Evolutionary conservation across 1,140 invertebrate genomes (phyloP).

Genomic region (Neoseiulus cucumeris): DNA sequence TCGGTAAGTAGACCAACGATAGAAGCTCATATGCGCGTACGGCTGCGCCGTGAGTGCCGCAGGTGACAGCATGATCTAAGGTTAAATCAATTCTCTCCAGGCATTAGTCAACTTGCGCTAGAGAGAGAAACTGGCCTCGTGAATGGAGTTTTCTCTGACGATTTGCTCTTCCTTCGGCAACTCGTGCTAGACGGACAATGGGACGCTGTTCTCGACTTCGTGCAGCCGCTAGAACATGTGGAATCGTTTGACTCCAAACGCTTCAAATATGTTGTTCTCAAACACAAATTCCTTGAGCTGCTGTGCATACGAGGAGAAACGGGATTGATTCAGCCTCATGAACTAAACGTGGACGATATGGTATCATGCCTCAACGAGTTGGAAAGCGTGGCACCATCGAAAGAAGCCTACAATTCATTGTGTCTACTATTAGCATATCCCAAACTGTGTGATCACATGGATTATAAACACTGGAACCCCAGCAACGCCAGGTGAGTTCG

Average conservation of each 20-base stretch:
- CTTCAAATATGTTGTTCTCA: slow-evolving; percentile 61
- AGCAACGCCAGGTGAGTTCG: slow-evolving; percentile 44
- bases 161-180: slow-evolving; percentile 64
- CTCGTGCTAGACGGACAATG: slow-evolving; percentile 91
- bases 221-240: slow-evolving; percentile 71
- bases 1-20: slow-evolving; percentile 28
- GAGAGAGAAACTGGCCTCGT: slow-evolving; percentile 88
- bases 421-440: slow-evolving; percentile 80
- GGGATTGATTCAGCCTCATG: slow-evolving; percentile 39
- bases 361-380: slow-evolving; percentile 67
- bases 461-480: slow-evolving; percentile 76
- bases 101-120: slow-evolving; percentile 70
- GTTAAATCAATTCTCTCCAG: too few species aligned
- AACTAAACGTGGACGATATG: slow-evolving; percentile 79
- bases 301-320: slow-evolving; percentile 82
- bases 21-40: background rate
- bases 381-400: slow-evolving; percentile 64
- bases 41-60: too few species aligned
- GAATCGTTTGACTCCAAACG: slow-evolving; percentile 45
- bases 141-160: slow-evolving; percentile 70
- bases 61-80: too few species aligned
- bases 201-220: slow-evolving; percentile 90
- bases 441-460: slow-evolving; percentile 50
- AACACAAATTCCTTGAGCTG: slow-evolving; percentile 83
- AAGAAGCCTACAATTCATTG: slow-evolving; percentile 81